Evolutionary conservation across 2,113 vertebrate species (phyloP).

Genomic region (Pardalotus punctatus): DNA sequence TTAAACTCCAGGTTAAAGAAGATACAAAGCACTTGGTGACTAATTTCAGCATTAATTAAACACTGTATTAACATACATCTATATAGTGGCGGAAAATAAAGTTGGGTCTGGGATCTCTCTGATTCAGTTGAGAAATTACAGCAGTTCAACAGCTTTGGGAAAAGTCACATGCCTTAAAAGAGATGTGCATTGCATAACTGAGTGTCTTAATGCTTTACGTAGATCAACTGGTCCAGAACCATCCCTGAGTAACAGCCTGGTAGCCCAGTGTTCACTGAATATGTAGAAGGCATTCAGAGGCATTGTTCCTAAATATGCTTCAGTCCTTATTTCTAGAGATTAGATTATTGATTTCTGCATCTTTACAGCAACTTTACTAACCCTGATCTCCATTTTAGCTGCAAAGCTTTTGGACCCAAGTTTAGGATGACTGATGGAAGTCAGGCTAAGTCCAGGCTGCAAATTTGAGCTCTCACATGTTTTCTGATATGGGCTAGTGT

Average conservation of each 20-base stretch:
- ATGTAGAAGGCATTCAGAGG: not conserved
- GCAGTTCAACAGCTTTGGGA: conserved; percentile 18
- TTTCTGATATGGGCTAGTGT: not conserved
- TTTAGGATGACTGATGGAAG: not conserved
- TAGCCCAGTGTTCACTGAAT: not conserved
- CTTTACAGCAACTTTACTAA: not conserved
- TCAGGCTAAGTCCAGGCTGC: not conserved
- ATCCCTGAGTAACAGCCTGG: not conserved
- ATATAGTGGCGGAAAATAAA: not conserved
- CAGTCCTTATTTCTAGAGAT: not conserved
- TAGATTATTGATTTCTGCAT: not conserved
- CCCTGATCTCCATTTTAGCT: not conserved
- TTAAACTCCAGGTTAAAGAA: not conserved
- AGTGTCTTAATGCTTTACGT: not conserved
- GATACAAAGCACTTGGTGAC: not conserved
- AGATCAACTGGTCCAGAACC: not conserved
- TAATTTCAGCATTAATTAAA: not conserved
- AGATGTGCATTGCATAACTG: not conserved
- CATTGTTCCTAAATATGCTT: not conserved
- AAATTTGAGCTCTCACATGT: not conserved
- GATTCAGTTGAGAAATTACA: not conserved
- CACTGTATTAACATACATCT: not conserved
- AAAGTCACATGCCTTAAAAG: not conserved
- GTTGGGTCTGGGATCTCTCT: not conserved
- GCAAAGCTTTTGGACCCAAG: not conserved